A percentile compares a stretch with the other conserved stretches of the same genome.
Evolutionary conservation across 2,888 invertebrate genomes (phyloP).

Genomic region (Eumerus sabulonum): DNA sequence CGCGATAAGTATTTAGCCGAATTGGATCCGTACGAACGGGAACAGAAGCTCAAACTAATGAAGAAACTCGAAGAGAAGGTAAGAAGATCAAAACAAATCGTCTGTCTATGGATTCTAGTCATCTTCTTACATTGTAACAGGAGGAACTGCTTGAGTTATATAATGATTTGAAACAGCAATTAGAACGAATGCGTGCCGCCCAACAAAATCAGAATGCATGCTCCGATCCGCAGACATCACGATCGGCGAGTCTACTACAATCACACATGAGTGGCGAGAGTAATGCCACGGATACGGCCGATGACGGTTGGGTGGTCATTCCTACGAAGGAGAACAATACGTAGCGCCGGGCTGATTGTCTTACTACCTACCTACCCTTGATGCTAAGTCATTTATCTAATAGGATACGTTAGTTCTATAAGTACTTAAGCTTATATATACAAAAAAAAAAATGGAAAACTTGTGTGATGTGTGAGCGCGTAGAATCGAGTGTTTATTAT

Average conservation of each 20-base stretch:
- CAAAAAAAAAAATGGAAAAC: slow-evolving; percentile 1
- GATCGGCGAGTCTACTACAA: slow-evolving; percentile 26
- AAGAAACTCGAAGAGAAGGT: slow-evolving; percentile 78
- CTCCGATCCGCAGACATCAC: slow-evolving; percentile 51
- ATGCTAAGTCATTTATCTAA: slow-evolving; percentile 65
- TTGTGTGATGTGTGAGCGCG: slow-evolving; percentile 46
- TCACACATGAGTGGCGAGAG: slow-evolving; percentile 40
- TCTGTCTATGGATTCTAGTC: background rate
- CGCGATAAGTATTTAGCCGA: slow-evolving; percentile 85
- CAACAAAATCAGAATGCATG: slow-evolving; percentile 58
- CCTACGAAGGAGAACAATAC: slow-evolving; percentile 74
- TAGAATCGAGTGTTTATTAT: slow-evolving; percentile 51
- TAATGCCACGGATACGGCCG: slow-evolving; percentile 67
- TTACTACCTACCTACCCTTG: slow-evolving; percentile 21
- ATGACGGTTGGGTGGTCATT: slow-evolving; percentile 77
- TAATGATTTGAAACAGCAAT: slow-evolving; percentile 76
- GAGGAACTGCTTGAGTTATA: slow-evolving; percentile 75
- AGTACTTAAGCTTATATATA: slow-evolving; percentile 54
- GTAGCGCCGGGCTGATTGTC: slow-evolving; percentile 70
- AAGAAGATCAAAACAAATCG: background rate
- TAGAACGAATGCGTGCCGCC: slow-evolving; percentile 73
- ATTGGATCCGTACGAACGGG: slow-evolving; percentile 76
- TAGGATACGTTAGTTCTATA: slow-evolving; percentile 60
- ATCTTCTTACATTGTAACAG: slow-evolving; percentile 69
- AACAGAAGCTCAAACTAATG: slow-evolving; percentile 75